phyloP scores from a whole-genome alignment of 2,113 vertebrate genomes.

The Sinocyclocheilus maitianheensis region DNA sequence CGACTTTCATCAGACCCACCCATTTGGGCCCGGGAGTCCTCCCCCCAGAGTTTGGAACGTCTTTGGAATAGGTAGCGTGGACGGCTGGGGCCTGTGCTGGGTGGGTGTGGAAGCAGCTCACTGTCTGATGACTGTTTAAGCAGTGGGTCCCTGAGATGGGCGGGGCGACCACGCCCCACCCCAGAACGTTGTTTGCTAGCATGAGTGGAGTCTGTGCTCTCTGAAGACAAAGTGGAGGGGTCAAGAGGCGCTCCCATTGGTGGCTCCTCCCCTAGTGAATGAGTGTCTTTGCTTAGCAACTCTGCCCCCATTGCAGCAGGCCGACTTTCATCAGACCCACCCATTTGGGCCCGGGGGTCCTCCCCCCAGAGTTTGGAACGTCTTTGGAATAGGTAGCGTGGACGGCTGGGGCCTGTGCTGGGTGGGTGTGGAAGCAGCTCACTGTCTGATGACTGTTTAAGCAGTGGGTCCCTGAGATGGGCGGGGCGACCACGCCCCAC shows the following conservation, averaged over 20 bases:
- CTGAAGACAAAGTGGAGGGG: conserved; percentile 91
- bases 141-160: conserved; percentile 92
- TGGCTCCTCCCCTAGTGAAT: conserved; percentile 95
- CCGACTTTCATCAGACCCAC: conserved; percentile 85
- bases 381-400: conserved; percentile 98
- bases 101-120: conserved; percentile 91
- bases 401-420: conserved; percentile 82
- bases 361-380: conserved; percentile 98
- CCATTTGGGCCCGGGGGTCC: conserved; percentile 83
- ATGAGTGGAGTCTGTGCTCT: conserved; percentile 86
- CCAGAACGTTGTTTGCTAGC: conserved; percentile 95
- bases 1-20: conserved; percentile 84
- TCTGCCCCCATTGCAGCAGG: conserved; percentile 85
- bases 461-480: conserved; percentile 92
- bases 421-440: conserved; percentile 92
- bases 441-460: conserved; percentile 98
- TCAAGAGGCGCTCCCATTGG: conserved; percentile 81
- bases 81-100: conserved; percentile 80
- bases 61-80: conserved; percentile 99
- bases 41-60: conserved; percentile 98
- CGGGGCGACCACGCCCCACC: conserved; percentile 84
- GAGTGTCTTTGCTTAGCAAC: conserved; percentile 95
- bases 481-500: conserved; percentile 85
- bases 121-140: conserved; percentile 99
- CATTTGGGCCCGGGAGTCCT: conserved; percentile 84